Base-by-base conservation (phyloP, 1,140 invertebrate species). In the Wiebesia pumilae region DNA sequence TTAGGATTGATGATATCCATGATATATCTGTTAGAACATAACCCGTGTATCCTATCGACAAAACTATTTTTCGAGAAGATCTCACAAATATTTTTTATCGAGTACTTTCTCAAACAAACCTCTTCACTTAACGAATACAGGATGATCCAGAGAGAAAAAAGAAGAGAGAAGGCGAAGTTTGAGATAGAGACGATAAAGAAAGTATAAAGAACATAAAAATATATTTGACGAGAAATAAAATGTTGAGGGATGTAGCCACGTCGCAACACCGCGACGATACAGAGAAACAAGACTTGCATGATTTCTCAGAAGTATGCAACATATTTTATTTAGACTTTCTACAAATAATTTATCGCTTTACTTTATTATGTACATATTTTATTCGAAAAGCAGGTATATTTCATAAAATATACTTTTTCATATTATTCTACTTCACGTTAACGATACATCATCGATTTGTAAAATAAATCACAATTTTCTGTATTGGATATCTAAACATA, bases 21-120 rank as follows among this genome's bases (percentile, higher is more conserved):
- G 51, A 16, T 54, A 54, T 16, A 54, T 16, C 9, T 54, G 51
- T 54, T 54, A 54, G 2, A 14, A 54, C 2, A 54, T 54, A 65
- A 65, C 62, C 27, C n/a, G 12, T 65, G n/a, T 16, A 65, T 65
- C 27, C 4, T 0, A 4, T 65, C 3, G n/a, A 30, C 43, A 33
- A 83, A 75, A 75, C 33, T 73, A 51, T 40, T 83, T 83, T 62
- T 40, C 69, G 40, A 75, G 71, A 40, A 47, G 81, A 83, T 83
- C 30, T 24, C 33, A 75, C 35, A 75, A 75, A 83, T 83, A 54
- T 83, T 75, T 75, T 51, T 82, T 73, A 54, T 54, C 43, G 67
- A 54, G 30, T 81, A 65, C 65, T 81, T 81, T 65, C 33, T 58
- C 12, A 65, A 62, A 30, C 35, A 6, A n/a, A 40, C 3, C 38